Percentiles rank a stretch among this genome's conserved stretches.
Conservation (phyloP, 2,797 vertebrate species). For the Galaxias olidus region DNA sequence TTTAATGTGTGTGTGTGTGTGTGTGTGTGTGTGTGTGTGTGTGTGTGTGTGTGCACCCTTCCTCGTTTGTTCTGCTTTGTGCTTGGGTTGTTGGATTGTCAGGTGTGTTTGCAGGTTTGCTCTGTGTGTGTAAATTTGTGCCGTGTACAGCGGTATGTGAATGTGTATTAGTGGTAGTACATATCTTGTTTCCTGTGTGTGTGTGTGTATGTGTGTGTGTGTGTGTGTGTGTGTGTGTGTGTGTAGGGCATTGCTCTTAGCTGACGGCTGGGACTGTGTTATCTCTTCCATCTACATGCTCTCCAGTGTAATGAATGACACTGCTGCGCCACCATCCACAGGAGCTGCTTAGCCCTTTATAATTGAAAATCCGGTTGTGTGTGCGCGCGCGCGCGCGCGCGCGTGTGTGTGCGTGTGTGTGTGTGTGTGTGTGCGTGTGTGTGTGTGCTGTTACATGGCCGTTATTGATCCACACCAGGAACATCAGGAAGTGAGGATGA, state of each 20-base stretch:
- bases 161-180: too few species aligned
- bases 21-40: background rate
- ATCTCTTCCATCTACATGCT: constrained; percentile 40
- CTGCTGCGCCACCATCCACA: constrained; percentile 30
- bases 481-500: constrained; percentile 58
- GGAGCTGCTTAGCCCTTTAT: constrained; percentile 65
- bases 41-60: constrained; percentile 8
- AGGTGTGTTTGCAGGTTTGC: background rate
- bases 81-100: background rate
- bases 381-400: constrained; percentile 26
- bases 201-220: constrained; percentile 7
- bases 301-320: constrained; percentile 45
- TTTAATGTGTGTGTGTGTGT: background rate
- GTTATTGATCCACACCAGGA: constrained; percentile 44
- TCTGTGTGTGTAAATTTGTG: background rate
- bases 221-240: constrained; percentile 1
- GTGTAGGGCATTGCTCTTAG: constrained; percentile 41
- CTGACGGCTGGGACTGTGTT: constrained; percentile 37
- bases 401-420: background rate
- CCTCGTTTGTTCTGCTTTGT: background rate
- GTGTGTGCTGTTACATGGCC: constrained; percentile 25
- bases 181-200: background rate
- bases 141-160: too few species aligned
- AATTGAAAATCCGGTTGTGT: constrained; percentile 55
- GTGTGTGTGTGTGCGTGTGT: background rate